Percentiles rank a stretch among this genome's conserved stretches.
These are phyloP conservation scores for Drosophila sordidula DNA, from an alignment of 2,888 invertebrate species.

Conservation along the genomic window DNA sequence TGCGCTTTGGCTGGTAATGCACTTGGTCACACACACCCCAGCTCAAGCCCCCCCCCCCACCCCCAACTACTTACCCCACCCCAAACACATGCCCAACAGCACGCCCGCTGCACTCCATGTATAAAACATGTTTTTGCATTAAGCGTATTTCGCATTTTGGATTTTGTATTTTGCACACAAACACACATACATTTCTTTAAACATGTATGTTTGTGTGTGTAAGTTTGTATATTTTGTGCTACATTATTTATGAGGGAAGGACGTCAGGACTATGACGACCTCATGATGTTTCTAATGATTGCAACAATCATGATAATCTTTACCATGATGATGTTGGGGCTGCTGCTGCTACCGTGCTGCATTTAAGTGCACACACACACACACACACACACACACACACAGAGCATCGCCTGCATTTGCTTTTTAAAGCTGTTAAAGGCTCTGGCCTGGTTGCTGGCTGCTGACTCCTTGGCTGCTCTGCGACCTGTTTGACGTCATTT, in stretches of 20 bases:
- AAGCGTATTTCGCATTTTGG: slow-evolving; percentile 59
- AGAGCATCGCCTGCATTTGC: slow-evolving; percentile 7
- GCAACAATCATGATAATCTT: slow-evolving; percentile 54
- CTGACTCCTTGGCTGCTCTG: slow-evolving; percentile 8
- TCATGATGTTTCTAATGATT: slow-evolving; percentile 63
- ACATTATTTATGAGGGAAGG: slow-evolving; percentile 60
- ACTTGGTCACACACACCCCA: slow-evolving; percentile 23
- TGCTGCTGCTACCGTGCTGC: slow-evolving; percentile 26
- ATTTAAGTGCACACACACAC: slow-evolving; percentile 37
- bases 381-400: slow-evolving; percentile 9
- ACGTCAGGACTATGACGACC: slow-evolving; percentile 42
- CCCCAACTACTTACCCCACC: neutral
- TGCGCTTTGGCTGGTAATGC: slow-evolving; percentile 32
- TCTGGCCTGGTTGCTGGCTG: slow-evolving; percentile 18
- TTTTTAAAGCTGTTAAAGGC: slow-evolving; percentile 35
- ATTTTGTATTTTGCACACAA: slow-evolving; percentile 47
- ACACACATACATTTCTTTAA: neutral
- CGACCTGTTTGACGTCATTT: slow-evolving; percentile 59
- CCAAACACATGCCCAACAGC: neutral
- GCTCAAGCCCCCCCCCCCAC: neutral
- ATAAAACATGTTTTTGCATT: slow-evolving; percentile 71
- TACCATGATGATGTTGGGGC: slow-evolving; percentile 42
- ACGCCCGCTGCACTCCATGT: slow-evolving; percentile 42
- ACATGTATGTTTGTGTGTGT: too few relatives aligned
- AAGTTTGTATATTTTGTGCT: slow-evolving; percentile 22